Conservation (phyloP, 1,140 invertebrate species). For the Bombus picipes region DNA sequence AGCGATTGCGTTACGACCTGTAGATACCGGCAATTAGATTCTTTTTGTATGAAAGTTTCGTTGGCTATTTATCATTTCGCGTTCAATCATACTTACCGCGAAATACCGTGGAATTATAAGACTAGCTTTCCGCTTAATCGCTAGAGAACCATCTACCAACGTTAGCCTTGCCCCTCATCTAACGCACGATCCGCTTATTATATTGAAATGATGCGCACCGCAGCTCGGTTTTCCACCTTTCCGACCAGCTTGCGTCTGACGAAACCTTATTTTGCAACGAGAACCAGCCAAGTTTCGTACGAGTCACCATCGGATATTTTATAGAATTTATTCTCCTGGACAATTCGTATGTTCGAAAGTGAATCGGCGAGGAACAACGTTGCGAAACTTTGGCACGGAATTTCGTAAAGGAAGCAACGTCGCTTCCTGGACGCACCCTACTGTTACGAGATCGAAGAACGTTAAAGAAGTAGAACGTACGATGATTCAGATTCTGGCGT, state of each 20-base stretch:
- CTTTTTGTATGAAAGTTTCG: not conserved
- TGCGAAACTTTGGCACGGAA: not conserved
- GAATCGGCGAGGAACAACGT: not conserved
- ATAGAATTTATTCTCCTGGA: not conserved
- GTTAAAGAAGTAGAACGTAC: not conserved
- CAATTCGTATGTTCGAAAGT: not conserved
- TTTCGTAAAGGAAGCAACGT: not conserved
- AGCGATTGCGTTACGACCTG: constrained; percentile 17
- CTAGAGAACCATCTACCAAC: not conserved
- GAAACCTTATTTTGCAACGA: constrained; percentile 1
- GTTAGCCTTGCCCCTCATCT: constrained; percentile 26
- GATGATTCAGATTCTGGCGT: not conserved
- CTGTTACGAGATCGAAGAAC: not conserved
- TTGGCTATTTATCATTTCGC: not conserved
- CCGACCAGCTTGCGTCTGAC: too few relatives aligned
- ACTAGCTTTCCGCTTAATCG: not conserved
- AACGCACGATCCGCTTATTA: constrained; percentile 10
- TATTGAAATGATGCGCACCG: constrained; percentile 17
- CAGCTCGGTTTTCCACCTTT: not conserved
- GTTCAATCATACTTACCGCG: not conserved
- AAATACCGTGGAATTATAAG: not conserved
- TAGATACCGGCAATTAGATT: constrained; percentile 4
- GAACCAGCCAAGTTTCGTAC: not conserved
- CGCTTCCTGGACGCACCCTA: constrained; percentile 8
- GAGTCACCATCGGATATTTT: not conserved